Conservation (phyloP, 2,888 invertebrate species). For the Neria commutata region DNA sequence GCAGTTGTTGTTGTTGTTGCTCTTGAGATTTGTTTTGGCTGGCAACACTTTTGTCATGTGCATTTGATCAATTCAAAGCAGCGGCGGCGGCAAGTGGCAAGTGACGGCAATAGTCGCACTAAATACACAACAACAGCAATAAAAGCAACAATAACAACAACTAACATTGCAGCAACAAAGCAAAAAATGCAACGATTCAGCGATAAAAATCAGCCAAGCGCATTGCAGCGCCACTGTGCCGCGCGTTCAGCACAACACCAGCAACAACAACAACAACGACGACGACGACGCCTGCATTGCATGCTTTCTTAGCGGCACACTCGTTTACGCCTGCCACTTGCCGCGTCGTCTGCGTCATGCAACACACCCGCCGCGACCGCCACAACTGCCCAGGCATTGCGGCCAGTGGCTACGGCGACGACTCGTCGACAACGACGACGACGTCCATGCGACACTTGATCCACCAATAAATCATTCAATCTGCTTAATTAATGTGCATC, state of each 20-base stretch:
- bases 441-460: constrained; percentile 55
- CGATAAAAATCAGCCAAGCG: constrained; percentile 45
- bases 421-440: background rate
- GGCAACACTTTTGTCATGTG: background rate
- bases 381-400: background rate
- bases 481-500: constrained; percentile 63
- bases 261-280: constrained; percentile 24
- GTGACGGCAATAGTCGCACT: constrained; percentile 9
- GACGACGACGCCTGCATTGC: constrained; percentile 1
- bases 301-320: background rate
- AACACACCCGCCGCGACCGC: background rate
- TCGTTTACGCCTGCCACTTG: background rate
- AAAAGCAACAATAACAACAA: background rate
- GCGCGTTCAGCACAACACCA: constrained; percentile 16
- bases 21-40: background rate
- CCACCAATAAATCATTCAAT: constrained; percentile 62
- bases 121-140: constrained; percentile 8
- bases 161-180: constrained; percentile 6
- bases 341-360: background rate
- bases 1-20: background rate
- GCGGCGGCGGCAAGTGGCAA: background rate
- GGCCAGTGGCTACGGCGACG: background rate
- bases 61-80: background rate
- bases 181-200: constrained; percentile 3
- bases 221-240: too few relatives aligned